Percentiles rank a stretch among this genome's conserved stretches.
Conservation (phyloP, 92 coral and sea anemone genomes). For the Chrysogorgia sp. region DNA sequence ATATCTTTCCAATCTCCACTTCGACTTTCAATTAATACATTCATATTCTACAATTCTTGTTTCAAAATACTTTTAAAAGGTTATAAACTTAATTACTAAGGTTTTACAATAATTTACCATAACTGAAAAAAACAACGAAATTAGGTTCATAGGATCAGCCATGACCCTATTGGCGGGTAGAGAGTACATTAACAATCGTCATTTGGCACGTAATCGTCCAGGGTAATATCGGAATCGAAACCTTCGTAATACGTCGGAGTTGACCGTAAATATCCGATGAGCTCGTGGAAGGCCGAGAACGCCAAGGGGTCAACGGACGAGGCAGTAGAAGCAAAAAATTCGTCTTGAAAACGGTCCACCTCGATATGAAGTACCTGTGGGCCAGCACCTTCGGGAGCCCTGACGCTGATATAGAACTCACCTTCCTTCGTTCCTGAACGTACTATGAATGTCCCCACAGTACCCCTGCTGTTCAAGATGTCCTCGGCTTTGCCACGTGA, state of each 20-base stretch:
- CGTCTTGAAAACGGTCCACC: constrained; percentile 61
- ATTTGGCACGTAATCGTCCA: background rate
- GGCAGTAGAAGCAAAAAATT: constrained; percentile 66
- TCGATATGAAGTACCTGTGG: constrained; percentile 78
- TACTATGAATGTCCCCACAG: constrained; percentile 89
- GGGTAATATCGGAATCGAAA: background rate
- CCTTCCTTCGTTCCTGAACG: constrained; percentile 69
- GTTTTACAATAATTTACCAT: too few relatives aligned
- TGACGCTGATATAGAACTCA: constrained; percentile 72
- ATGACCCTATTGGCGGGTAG: too few relatives aligned
- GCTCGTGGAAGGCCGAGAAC: constrained; percentile 68
- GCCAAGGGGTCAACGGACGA: constrained; percentile 56
- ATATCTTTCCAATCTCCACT: too few relatives aligned
- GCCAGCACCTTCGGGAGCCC: constrained; percentile 80
- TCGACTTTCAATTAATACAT: too few relatives aligned
- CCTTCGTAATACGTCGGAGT: constrained; percentile 68
- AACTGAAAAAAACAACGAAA: too few relatives aligned
- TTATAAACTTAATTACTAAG: too few relatives aligned
- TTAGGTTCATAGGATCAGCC: too few relatives aligned
- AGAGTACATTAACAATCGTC: too few relatives aligned
- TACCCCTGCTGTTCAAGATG: constrained; percentile 37
- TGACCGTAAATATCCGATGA: constrained; percentile 77
- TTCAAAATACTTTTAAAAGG: too few relatives aligned
- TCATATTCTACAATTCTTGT: too few relatives aligned
- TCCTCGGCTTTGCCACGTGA: constrained; percentile 28